These are phyloP conservation scores for Pterocles gutturalis DNA, from an alignment of 2,113 vertebrate genomes.

Conservation along the genomic window DNA sequence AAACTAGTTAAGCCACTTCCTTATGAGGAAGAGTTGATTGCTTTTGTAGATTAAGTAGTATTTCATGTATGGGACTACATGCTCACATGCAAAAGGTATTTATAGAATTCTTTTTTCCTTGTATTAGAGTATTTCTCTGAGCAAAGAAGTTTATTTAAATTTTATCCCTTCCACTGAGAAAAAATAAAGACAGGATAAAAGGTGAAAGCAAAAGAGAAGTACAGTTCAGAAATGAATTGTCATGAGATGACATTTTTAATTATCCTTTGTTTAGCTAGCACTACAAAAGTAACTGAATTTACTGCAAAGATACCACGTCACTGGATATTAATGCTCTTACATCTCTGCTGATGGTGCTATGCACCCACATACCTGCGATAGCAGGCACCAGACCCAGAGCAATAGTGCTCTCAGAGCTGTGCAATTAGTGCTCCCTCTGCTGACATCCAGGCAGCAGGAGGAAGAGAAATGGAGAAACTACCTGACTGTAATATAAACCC, in stretches of 20 bases:
- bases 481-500: not conserved
- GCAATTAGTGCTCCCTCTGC: slow-evolving; percentile 18
- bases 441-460: not conserved
- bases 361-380: accelerated
- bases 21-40: not conserved
- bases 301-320: not conserved
- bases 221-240: not conserved
- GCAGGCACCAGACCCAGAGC: not conserved
- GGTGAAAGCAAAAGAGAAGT: not conserved
- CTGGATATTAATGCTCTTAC: not conserved
- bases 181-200: not conserved
- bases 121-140: not conserved
- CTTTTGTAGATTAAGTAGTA: not conserved
- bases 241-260: not conserved
- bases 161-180: not conserved
- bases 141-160: not conserved
- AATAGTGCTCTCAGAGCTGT: accelerated
- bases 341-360: accelerated
- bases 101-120: not conserved
- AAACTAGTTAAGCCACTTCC: not conserved
- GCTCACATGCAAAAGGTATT: not conserved
- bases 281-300: not conserved
- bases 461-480: not conserved
- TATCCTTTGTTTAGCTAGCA: not conserved
- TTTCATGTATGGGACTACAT: not conserved